These are phyloP conservation scores for Eumerus sabulonum DNA, from an alignment of 2,888 invertebrate genomes.

Conservation along the genomic window DNA sequence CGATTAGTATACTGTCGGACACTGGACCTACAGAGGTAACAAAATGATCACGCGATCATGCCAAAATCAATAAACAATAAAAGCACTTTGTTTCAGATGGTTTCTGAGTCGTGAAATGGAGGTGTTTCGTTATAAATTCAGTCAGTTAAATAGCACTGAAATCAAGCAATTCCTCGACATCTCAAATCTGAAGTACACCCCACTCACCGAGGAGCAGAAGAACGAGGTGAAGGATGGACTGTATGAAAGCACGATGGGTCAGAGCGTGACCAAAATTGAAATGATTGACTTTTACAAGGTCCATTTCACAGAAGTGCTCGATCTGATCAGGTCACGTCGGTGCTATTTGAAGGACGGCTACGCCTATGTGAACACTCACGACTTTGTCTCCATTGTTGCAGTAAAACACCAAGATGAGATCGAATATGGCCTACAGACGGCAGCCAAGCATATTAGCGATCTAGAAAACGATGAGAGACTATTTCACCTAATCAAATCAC, in stretches of 20 bases:
- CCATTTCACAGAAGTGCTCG: conserved; percentile 91
- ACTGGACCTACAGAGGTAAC: conserved; percentile 85
- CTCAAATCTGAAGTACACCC: conserved; percentile 84
- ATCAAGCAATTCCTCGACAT: conserved; percentile 84
- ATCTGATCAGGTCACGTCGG: conserved; percentile 88
- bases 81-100: conserved; percentile 82
- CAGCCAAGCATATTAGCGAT: conserved; percentile 82
- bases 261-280: conserved; percentile 82
- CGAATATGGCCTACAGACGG: conserved; percentile 75
- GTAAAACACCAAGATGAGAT: conserved; percentile 84
- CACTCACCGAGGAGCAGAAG: conserved; percentile 85
- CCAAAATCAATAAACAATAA: not conserved
- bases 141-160: conserved; percentile 81
- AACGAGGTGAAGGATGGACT: conserved; percentile 82
- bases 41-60: not conserved
- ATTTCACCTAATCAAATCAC: conserved; percentile 84
- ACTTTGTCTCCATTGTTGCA: conserved; percentile 90
- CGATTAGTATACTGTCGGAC: conserved; percentile 94
- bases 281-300: conserved; percentile 88
- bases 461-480: conserved; percentile 93
- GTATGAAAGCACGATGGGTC: conserved; percentile 81
- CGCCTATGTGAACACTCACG: conserved; percentile 92
- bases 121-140: conserved; percentile 89
- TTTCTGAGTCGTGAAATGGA: conserved; percentile 93
- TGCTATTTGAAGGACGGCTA: conserved; percentile 89